These are phyloP conservation scores for Coranthus polyacanthus DNA, from an alignment of 2,797 vertebrate genomes.

Conservation along the genomic window DNA sequence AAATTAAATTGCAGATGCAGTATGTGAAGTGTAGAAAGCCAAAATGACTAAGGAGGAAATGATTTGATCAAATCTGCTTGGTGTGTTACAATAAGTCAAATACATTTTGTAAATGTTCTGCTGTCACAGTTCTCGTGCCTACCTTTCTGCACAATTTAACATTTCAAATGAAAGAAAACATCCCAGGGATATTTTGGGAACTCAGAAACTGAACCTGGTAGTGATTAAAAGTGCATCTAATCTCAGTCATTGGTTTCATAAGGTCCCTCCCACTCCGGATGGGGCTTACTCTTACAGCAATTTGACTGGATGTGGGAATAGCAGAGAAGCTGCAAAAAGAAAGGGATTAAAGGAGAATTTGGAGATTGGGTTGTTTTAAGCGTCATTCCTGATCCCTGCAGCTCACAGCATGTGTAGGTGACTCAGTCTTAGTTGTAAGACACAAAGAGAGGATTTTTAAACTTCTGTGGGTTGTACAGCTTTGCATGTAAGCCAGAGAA, in stretches of 20 bases:
- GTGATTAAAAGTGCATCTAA: constrained; percentile 71
- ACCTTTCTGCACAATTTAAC: constrained; percentile 29
- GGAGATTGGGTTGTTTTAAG: constrained; percentile 52
- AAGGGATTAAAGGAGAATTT: constrained; percentile 66
- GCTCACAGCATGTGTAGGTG: constrained; percentile 54
- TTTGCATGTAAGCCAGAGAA: constrained; percentile 11
- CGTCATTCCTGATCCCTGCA: constrained; percentile 50
- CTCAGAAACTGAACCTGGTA: constrained; percentile 43
- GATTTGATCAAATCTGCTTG: constrained; percentile 23
- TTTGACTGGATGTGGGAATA: constrained; percentile 62
- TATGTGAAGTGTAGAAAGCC: constrained; percentile 3
- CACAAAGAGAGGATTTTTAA: constrained; percentile 21
- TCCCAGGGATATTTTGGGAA: constrained; percentile 60
- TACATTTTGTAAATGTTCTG: constrained; percentile 20
- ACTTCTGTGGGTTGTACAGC: constrained; percentile 8
- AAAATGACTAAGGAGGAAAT: constrained; percentile 31
- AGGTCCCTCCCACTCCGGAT: constrained; percentile 59
- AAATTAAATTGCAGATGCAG: not conserved
- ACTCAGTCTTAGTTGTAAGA: constrained; percentile 27
- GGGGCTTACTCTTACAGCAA: constrained; percentile 56
- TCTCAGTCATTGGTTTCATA: constrained; percentile 72
- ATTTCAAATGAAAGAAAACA: constrained; percentile 49
- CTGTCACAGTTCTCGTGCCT: constrained; percentile 23
- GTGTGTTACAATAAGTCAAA: constrained; percentile 15
- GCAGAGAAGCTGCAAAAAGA: constrained; percentile 42